phyloP scores from a whole-genome alignment of 2,888 invertebrate species.

The Chloroclysta siterata region DNA sequence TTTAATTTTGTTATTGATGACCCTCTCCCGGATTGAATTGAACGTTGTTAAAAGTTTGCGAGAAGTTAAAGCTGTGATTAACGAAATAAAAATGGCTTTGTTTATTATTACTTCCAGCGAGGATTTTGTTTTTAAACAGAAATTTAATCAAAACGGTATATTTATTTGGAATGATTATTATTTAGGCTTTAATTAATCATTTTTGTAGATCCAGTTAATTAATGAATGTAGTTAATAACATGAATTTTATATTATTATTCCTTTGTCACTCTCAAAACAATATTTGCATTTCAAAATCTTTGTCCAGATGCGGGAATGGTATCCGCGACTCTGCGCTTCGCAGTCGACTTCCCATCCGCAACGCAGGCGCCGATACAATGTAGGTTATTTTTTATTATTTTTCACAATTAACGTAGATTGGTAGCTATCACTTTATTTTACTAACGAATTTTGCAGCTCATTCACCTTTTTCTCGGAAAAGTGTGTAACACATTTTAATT shows the following conservation, averaged over 20 bases:
- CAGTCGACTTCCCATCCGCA: slow-evolving; percentile 20
- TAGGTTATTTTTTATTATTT: slow-evolving; percentile 26
- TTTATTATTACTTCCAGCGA: slow-evolving; percentile 55
- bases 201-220: background rate
- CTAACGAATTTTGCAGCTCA: background rate
- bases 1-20: slow-evolving; percentile 84
- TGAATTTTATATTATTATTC: too few species aligned
- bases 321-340: slow-evolving; percentile 31
- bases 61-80: slow-evolving; percentile 63
- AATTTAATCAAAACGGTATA: slow-evolving; percentile 21
- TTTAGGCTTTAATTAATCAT: too few species aligned
- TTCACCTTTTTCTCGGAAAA: background rate
- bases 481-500: background rate
- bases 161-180: background rate
- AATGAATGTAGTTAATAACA: background rate
- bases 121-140: slow-evolving; percentile 43
- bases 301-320: slow-evolving; percentile 36
- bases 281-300: slow-evolving; percentile 20
- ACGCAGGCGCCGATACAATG: slow-evolving; percentile 28
- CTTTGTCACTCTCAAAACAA: slow-evolving; percentile 2
- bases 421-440: background rate
- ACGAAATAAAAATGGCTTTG: slow-evolving; percentile 65
- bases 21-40: slow-evolving; percentile 73
- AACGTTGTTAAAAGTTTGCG: slow-evolving; percentile 74
- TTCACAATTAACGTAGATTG: background rate